Conservation (phyloP, 2,113 vertebrate genomes). For the Leptobrachium leishanense region DNA sequence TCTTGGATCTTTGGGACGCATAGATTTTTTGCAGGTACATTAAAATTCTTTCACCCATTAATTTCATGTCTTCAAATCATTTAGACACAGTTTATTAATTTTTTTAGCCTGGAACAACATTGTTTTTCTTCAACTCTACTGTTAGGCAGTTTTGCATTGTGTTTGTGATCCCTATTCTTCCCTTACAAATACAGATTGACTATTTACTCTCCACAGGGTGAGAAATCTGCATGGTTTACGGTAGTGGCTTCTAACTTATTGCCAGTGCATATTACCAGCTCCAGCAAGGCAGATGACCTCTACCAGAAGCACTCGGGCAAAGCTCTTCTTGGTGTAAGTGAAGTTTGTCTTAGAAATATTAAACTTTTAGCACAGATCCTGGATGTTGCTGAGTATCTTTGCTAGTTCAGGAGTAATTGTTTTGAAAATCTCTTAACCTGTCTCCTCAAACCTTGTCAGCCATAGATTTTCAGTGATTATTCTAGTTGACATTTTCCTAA, state of each 20-base stretch:
- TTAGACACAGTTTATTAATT: neutral
- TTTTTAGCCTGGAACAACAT: neutral
- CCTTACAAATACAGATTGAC: neutral
- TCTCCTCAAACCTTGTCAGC: too few species aligned
- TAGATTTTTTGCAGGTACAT: conserved; percentile 87
- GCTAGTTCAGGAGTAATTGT: too few species aligned
- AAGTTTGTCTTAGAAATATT: neutral
- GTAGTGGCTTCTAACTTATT: conserved; percentile 78
- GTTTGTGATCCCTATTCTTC: too few species aligned
- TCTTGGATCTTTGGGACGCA: conserved; percentile 80
- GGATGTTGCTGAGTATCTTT: too few species aligned
- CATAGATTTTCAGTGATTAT: too few species aligned
- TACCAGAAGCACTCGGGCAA: conserved; percentile 79
- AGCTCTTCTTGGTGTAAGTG: conserved; percentile 77
- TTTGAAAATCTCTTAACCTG: too few species aligned
- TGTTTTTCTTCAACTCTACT: neutral
- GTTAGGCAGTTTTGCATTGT: too few species aligned
- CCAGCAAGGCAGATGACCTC: conserved; percentile 72
- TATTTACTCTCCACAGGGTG: conserved; percentile 69
- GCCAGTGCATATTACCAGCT: conserved; percentile 74
- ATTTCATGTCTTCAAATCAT: neutral
- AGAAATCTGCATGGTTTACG: conserved; percentile 82
- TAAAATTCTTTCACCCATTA: neutral
- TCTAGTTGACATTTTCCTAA: too few species aligned
- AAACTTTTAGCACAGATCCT: too few species aligned